Evolutionary conservation across 2,797 vertebrate species (phyloP).

Genomic region (Pipistrellus kuhlii): DNA sequence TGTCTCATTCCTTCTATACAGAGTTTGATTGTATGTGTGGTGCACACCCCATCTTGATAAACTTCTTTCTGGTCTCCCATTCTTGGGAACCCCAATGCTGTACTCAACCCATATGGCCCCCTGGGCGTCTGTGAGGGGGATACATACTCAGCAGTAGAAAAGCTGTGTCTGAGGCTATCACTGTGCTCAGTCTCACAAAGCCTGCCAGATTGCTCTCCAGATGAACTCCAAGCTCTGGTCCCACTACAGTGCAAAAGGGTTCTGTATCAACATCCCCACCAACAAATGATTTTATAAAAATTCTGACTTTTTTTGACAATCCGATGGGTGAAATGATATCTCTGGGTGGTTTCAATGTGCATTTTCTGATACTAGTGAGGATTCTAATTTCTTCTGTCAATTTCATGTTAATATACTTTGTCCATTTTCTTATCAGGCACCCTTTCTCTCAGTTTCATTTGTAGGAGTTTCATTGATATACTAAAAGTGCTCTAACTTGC

Average conservation of each 20-base stretch:
- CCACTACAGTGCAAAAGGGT: no score
- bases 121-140: not conserved
- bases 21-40: rapidly evolving
- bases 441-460: not conserved
- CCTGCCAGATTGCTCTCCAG: not conserved
- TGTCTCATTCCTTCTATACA: not conserved
- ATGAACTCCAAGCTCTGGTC: no score
- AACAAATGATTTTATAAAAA: not conserved
- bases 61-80: not conserved
- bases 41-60: not conserved
- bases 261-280: not conserved
- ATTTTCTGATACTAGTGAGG: not conserved
- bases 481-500: not conserved
- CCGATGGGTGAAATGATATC: not conserved
- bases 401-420: not conserved
- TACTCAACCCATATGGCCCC: not conserved
- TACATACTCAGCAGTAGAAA: not conserved
- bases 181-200: not conserved
- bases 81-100: not conserved
- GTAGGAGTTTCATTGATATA: not conserved
- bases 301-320: not conserved
- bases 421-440: not conserved
- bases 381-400: not conserved
- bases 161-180: no score
- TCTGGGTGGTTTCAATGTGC: not conserved